Evolutionary conservation across 2,113 vertebrate genomes (phyloP).

Genomic region (Lichenostomus cassidix): DNA sequence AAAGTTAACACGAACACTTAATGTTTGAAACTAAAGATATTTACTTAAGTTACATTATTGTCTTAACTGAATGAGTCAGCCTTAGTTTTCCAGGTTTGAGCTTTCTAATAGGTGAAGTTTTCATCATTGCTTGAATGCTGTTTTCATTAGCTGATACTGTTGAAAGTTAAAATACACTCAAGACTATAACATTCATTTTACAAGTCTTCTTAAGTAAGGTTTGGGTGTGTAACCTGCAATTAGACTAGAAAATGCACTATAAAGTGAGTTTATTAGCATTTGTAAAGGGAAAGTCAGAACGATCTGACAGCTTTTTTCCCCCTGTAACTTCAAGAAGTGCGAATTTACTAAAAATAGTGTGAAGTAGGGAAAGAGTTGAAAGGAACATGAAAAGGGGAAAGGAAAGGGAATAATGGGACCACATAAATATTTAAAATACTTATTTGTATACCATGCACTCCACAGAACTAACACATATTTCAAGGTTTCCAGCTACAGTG

Average conservation of each 20-base stretch:
- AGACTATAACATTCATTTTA: background rate
- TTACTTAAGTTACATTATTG: background rate
- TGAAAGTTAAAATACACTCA: background rate
- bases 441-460: background rate
- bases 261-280: conserved; percentile 15
- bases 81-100: background rate
- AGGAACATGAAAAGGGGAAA: background rate
- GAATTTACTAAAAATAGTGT: background rate
- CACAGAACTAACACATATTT: background rate
- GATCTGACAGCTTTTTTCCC: background rate
- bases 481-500: background rate
- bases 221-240: conserved; percentile 9
- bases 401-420: background rate
- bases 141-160: conserved; percentile 3
- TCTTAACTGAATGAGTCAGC: background rate
- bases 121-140: background rate
- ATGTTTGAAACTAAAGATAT: background rate
- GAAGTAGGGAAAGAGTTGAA: background rate
- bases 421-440: background rate
- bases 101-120: background rate
- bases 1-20: too few species aligned
- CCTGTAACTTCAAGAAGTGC: background rate
- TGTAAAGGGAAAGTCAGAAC: background rate
- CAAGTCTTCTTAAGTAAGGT: background rate
- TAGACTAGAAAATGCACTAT: conserved; percentile 12